phyloP scores from a whole-genome alignment of 2,113 vertebrate genomes.

The Microcebus griseorufus region DNA sequence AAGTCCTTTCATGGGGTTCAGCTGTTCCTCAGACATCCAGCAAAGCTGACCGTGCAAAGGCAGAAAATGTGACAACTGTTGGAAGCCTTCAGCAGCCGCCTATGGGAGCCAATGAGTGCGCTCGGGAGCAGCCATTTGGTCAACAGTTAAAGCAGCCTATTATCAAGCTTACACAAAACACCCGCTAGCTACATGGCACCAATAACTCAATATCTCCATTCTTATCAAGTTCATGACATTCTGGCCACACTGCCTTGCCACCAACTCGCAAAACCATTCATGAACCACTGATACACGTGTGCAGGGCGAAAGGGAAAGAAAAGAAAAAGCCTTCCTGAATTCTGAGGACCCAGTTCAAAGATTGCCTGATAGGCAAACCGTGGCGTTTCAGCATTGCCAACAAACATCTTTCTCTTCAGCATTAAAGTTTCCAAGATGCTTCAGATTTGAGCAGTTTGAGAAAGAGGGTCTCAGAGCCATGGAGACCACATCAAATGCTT shows the following conservation, averaged over 20 bases:
- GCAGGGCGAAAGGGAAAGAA: background rate
- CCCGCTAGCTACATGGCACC: constrained; percentile 74
- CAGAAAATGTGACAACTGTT: constrained; percentile 75
- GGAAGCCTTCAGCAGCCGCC: constrained; percentile 21
- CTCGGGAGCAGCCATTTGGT: constrained; percentile 27
- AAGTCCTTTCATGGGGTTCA: constrained; percentile 65
- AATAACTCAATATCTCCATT: constrained; percentile 64
- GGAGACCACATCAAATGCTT: background rate
- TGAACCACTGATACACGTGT: background rate
- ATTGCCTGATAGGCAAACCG: background rate
- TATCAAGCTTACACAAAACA: constrained; percentile 75
- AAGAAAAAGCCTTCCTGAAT: background rate
- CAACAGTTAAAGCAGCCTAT: constrained; percentile 60
- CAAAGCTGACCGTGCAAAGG: constrained; percentile 57
- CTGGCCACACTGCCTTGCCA: constrained; percentile 7
- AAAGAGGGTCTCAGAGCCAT: background rate
- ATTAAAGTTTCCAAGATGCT: background rate
- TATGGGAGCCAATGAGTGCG: background rate
- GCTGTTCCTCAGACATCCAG: constrained; percentile 72
- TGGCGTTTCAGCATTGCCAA: background rate
- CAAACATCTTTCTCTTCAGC: background rate
- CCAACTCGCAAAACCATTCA: constrained; percentile 36
- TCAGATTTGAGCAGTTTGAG: background rate
- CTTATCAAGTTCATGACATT: constrained; percentile 34
- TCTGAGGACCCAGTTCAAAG: constrained; percentile 28